Base-by-base conservation (phyloP, 2,797 vertebrate species). In the Fundulus diaphanus region DNA sequence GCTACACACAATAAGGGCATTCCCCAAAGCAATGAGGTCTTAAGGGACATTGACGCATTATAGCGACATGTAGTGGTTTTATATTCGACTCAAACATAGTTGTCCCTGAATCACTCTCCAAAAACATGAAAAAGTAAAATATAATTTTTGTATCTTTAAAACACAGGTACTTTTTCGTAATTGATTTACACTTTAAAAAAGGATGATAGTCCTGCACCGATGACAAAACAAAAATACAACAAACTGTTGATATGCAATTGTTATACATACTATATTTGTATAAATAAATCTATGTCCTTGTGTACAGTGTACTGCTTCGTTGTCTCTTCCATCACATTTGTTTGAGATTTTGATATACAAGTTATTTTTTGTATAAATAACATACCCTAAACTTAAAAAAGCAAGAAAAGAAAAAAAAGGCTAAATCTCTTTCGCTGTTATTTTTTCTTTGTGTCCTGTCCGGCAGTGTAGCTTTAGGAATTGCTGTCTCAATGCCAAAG, bases 201-300 rank as follows among this genome's bases (percentile, higher is more conserved):
- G 87, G 87, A 89, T 88, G 89, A 89, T 90, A 90, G 89, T 89
- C 88, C 84, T 92, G 92, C 90, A 89, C 73, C 78, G 73, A 88
- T 72, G 5, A 54, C 78, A 68, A 67, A 66, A 63, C 75, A 87
- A 85, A 83, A 82, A 82, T 49, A 90, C 79, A 85, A 88, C 68
- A 87, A 89, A 86, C 87, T 90, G 91, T 94, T 95, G 87, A 95
- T 96, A 96, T 95, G 95, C 95, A 96, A 96, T 95, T 96, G 95
- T 95, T 93, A 95, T 95, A 95, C 92, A 95, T 95, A 95, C 86
- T 96, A 96, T 96, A 96, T 96, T 96, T 96, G 95, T 96, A 96
- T 93, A 94, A 96, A 96, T 96, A 96, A 96, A 95, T 94, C 90
- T 88, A 93, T 92, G 93, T 95, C 90, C 88, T 94, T 94, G 95